These are phyloP conservation scores for Xestobium rufovillosum DNA, from an alignment of 2,888 invertebrate species.

Conservation along the genomic window DNA sequence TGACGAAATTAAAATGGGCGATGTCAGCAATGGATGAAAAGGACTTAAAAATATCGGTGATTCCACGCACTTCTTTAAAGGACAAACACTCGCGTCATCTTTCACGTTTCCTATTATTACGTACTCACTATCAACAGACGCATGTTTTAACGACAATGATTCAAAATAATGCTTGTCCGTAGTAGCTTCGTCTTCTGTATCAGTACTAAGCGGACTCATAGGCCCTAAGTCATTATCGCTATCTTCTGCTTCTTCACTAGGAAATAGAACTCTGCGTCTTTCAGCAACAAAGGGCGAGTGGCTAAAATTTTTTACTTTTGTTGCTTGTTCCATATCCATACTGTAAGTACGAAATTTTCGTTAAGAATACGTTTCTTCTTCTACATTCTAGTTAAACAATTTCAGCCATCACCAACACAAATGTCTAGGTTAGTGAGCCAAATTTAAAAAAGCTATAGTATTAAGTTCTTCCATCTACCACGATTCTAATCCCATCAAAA, in stretches of 20 bases:
- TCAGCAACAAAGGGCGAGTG: conserved; percentile 55
- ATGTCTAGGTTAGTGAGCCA: not conserved
- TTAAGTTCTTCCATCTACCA: too few species aligned
- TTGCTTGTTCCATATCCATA: too few species aligned
- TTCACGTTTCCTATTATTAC: conserved; percentile 21
- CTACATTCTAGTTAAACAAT: not conserved
- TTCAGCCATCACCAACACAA: not conserved
- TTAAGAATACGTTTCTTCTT: not conserved
- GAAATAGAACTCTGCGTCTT: conserved; percentile 57
- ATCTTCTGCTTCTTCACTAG: conserved; percentile 30
- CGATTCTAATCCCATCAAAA: too few species aligned
- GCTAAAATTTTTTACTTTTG: too few species aligned
- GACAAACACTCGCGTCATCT: conserved; percentile 9
- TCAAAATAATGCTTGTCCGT: conserved; percentile 9
- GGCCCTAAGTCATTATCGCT: conserved; percentile 51
- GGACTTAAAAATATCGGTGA: conserved; percentile 16
- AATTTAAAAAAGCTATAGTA: too few species aligned
- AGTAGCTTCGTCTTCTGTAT: conserved; percentile 18
- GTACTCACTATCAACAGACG: conserved; percentile 21
- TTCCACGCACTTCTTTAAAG: conserved; percentile 8
- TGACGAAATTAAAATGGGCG: conserved; percentile 17
- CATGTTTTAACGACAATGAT: not conserved
- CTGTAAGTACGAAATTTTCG: not conserved
- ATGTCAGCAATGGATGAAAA: conserved; percentile 29
- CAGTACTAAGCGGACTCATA: conserved; percentile 48